A percentile compares a stretch with the other conserved stretches of the same genome.
phyloP scores from a whole-genome alignment of 2,888 invertebrate species.

The Himalopsyche kuldschensis region DNA sequence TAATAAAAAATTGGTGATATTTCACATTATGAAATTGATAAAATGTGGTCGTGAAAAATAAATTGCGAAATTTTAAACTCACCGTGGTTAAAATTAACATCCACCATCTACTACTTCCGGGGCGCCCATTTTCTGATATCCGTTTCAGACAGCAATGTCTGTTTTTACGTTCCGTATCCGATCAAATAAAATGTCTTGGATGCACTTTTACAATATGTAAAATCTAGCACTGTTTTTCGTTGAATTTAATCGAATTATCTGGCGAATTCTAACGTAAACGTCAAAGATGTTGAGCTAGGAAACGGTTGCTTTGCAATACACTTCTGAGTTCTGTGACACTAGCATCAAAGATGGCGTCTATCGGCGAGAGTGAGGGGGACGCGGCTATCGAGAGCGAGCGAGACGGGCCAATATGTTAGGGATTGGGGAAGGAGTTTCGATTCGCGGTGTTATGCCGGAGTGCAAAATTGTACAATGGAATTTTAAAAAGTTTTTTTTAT shows the following conservation, averaged over 20 bases:
- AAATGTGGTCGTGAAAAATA: not conserved
- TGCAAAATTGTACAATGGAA: not conserved
- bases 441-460: slow-evolving; percentile 19
- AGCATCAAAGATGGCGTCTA: slow-evolving; percentile 61
- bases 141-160: not conserved
- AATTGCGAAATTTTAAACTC: not conserved
- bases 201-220: not conserved
- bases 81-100: not conserved
- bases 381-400: slow-evolving; percentile 16
- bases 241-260: not conserved
- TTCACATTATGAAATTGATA: no score
- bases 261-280: not conserved
- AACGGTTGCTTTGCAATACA: not conserved
- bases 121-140: slow-evolving; percentile 3
- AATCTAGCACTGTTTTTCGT: not conserved
- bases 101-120: not conserved
- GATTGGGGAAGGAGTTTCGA: slow-evolving; percentile 19
- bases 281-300: slow-evolving; percentile 6
- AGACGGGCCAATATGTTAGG: slow-evolving; percentile 16
- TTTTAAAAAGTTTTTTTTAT: no score
- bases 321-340: slow-evolving; percentile 48
- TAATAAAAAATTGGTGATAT: no score
- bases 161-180: not conserved
- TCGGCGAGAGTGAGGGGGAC: slow-evolving; percentile 52
- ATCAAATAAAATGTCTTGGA: not conserved